Evolutionary conservation across 2,888 invertebrate species (phyloP).

Genomic region (Seira ritae): DNA sequence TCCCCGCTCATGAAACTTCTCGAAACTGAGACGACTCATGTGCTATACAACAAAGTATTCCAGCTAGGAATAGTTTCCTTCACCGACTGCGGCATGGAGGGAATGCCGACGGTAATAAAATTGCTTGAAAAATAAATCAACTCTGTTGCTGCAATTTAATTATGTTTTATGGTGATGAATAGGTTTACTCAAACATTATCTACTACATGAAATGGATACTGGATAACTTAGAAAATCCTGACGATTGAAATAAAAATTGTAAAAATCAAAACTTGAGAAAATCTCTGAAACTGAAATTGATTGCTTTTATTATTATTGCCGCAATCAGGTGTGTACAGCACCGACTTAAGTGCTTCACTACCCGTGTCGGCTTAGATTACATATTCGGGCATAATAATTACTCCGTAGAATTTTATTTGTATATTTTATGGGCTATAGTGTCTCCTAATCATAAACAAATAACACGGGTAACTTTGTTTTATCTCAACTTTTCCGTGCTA

Average conservation of each 20-base stretch:
- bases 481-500: too few species aligned
- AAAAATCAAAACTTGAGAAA: too few species aligned
- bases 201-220: slow-evolving; percentile 72
- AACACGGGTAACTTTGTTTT: too few species aligned
- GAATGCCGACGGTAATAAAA: slow-evolving; percentile 58
- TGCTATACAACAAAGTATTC: slow-evolving; percentile 42
- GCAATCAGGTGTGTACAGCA: background rate
- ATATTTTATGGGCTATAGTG: too few species aligned
- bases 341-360: background rate
- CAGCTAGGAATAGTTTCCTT: slow-evolving; percentile 68
- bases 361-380: background rate
- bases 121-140: too few species aligned
- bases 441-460: too few species aligned
- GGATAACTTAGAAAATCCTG: slow-evolving; percentile 49
- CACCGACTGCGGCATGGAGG: slow-evolving; percentile 68
- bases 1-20: slow-evolving; percentile 61
- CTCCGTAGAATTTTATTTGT: too few species aligned
- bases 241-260: too few species aligned
- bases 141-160: too few species aligned
- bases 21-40: background rate
- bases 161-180: too few species aligned
- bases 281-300: too few species aligned
- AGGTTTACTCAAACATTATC: slow-evolving; percentile 70
- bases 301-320: too few species aligned
- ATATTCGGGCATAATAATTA: background rate